Evolutionary conservation across 2,797 vertebrate genomes (phyloP).

Genomic region (Spinibarbus caldwelli): DNA sequence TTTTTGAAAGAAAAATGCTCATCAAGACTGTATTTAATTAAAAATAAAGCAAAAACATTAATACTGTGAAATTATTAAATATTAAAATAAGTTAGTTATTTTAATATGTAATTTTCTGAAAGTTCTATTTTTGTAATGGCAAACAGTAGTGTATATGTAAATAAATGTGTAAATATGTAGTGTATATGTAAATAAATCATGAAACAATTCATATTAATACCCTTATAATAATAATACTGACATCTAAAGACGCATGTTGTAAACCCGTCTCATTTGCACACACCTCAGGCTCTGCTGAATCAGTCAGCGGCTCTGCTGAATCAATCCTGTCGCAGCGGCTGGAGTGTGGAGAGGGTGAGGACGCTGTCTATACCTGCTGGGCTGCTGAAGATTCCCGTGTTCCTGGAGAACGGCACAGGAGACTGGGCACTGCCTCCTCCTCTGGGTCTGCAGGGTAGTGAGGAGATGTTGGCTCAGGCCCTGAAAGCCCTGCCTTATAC

Average conservation of each 20-base stretch:
- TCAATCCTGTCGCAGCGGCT: constrained; percentile 67
- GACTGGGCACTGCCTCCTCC: constrained; percentile 73
- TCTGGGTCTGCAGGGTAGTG: constrained; percentile 76
- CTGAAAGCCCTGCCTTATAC: constrained; percentile 73
- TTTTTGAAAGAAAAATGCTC: not conserved
- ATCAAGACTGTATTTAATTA: not conserved
- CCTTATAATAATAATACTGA: not conserved
- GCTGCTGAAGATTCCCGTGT: constrained; percentile 75
- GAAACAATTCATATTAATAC: not conserved
- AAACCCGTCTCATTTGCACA: not conserved
- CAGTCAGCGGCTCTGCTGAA: constrained; percentile 71
- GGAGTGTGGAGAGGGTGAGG: constrained; percentile 68
- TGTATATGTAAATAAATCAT: not conserved
- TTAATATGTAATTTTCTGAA: not conserved
- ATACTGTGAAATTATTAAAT: not conserved
- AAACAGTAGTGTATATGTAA: too few relatives aligned
- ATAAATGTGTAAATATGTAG: too few relatives aligned
- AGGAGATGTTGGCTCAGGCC: constrained; percentile 66
- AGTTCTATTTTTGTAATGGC: not conserved
- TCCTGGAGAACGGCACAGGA: constrained; percentile 63
- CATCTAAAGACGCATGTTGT: too few relatives aligned
- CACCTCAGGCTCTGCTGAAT: constrained; percentile 71
- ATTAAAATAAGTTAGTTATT: not conserved
- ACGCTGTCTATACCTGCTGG: constrained; percentile 57
- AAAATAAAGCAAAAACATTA: not conserved